Conservation (phyloP, 2,888 invertebrate genomes). For the Drosophila vallismaia region DNA sequence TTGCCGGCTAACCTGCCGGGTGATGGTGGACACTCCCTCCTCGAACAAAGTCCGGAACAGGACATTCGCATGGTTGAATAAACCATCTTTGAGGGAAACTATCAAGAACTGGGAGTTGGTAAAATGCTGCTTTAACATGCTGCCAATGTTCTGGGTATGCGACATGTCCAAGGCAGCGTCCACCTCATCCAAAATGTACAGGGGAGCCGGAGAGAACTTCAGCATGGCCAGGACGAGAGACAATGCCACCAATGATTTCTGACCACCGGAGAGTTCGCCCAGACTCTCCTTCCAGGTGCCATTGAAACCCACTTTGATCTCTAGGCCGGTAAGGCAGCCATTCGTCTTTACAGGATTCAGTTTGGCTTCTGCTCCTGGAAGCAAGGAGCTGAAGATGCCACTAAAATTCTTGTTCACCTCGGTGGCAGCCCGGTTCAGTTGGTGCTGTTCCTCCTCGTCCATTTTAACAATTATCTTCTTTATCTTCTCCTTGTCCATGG, state of each 20-base stretch:
- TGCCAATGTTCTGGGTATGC: constrained; percentile 99
- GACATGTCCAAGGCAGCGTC: constrained; percentile 99
- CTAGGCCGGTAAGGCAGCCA: constrained; percentile 90
- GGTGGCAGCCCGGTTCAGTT: constrained; percentile 92
- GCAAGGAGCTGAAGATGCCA: constrained; percentile 94
- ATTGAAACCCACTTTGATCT: constrained; percentile 96
- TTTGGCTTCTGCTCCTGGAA: constrained; percentile 95
- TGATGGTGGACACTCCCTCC: constrained; percentile 96
- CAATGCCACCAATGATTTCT: constrained; percentile 97
- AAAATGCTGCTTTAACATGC: constrained; percentile 96
- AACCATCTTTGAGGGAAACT: constrained; percentile 99
- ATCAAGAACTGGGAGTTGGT: constrained; percentile 97
- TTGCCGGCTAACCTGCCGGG: constrained; percentile 85
- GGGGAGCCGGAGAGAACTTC: constrained; percentile 98
- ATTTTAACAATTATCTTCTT: constrained; percentile 92
- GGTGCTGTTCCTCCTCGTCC: constrained; percentile 95
- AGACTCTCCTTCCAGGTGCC: constrained; percentile 98
- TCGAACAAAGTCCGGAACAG: constrained; percentile 96
- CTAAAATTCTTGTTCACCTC: constrained; percentile 97
- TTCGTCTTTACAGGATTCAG: constrained; percentile 87
- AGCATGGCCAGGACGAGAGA: constrained; percentile 98
- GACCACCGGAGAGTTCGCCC: constrained; percentile 98
- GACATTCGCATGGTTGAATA: constrained; percentile 99
- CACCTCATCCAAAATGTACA: constrained; percentile 99
- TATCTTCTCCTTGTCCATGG: constrained; percentile 90